phyloP scores from a whole-genome alignment of 2,113 vertebrate genomes.

The Thunnus maccoyii region DNA sequence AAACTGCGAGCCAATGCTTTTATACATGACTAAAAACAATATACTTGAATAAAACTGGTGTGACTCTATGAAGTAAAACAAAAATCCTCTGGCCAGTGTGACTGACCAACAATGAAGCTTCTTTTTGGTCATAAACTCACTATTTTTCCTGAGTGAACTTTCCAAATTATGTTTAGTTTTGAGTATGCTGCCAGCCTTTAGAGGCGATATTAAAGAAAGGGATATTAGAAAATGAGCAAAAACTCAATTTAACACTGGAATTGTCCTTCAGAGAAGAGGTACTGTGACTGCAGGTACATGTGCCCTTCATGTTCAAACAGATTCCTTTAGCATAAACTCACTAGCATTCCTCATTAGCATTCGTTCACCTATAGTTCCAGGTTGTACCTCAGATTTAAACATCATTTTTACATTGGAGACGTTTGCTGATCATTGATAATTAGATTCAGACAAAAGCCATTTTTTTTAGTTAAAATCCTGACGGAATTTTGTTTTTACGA shows the following conservation, averaged over 20 bases:
- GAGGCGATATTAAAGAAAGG: not conserved
- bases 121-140: conserved; percentile 18
- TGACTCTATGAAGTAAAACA: not conserved
- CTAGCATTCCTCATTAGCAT: not conserved
- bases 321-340: not conserved
- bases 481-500: too few species aligned
- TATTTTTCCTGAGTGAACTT: conserved; percentile 16
- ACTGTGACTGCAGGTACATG: not conserved
- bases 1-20: not conserved
- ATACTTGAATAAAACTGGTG: not conserved
- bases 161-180: not conserved
- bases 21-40: not conserved
- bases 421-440: not conserved
- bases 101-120: not conserved
- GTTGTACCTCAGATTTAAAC: not conserved
- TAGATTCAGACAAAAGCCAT: too few species aligned
- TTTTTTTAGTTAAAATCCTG: too few species aligned
- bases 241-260: not conserved
- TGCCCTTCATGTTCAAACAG: not conserved
- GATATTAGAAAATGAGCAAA: not conserved
- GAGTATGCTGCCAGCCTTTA: not conserved
- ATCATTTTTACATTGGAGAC: not conserved
- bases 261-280: conserved; percentile 1
- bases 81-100: not conserved
- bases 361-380: not conserved